phyloP scores from a whole-genome alignment of 2,113 vertebrate genomes.

The Grantiella picta region DNA sequence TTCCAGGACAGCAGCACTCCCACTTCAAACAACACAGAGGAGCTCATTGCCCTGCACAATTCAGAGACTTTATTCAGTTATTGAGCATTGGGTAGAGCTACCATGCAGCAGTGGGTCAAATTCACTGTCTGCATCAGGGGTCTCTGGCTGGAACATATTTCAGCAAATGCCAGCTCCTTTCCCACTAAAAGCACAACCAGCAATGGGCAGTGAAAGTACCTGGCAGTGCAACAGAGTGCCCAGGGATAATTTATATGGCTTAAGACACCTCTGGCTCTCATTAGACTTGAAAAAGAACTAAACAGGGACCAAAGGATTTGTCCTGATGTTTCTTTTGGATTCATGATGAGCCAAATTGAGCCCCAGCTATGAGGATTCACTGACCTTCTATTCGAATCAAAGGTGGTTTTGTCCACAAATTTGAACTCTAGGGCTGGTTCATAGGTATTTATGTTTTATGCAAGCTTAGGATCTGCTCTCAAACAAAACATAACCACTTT shows the following conservation, averaged over 20 bases:
- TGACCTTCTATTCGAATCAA: not conserved
- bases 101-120: not conserved
- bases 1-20: not conserved
- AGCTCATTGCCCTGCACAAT: not conserved
- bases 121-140: not conserved
- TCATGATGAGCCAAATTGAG: not conserved
- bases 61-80: not conserved
- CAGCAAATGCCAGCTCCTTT: not conserved
- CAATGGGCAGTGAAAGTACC: not conserved
- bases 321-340: not conserved
- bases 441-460: not conserved
- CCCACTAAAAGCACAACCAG: not conserved
- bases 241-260: not conserved
- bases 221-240: not conserved
- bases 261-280: not conserved
- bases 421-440: not conserved
- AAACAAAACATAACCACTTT: not conserved
- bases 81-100: not conserved
- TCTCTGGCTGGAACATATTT: not conserved
- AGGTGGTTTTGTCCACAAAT: not conserved
- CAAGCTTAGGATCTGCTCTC: not conserved
- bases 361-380: not conserved
- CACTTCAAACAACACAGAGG: not conserved
- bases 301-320: not conserved
- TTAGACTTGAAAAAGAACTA: not conserved